Evolutionary conservation across 2,888 invertebrate genomes (phyloP), one percentile per base, ranked within the genome.

Genomic region (Parnassius orleans): DNA sequence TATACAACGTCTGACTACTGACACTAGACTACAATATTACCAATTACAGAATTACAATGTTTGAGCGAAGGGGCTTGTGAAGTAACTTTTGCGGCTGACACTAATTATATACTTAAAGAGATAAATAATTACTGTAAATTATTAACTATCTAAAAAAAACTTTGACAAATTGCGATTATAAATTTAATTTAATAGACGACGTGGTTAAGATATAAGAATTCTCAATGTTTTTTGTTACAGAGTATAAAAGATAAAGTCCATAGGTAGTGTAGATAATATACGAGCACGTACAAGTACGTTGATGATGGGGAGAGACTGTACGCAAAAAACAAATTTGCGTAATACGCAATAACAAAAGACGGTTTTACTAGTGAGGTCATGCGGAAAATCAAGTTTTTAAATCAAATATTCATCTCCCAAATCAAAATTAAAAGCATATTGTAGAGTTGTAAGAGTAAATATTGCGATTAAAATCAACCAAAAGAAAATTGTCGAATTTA

Each of bases 81-180:
- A 51, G 3, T 56, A 33, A 46, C 24, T 55, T 55, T 55, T 10
- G 33, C 47, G 12, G 7, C 14, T 14, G 19, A 52, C 51, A 15
- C 11, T 61, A 61, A 61, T 61, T 61, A 61, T 46, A 46, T 52
- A 56, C 52, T 51, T 51, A 33, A 43, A 50, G 33, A 50, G 9
- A 24, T 55, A 55, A 60, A 56, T 46, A 41, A 56, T 56, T 56
- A 50, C 52, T 33, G 46, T 33, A 56, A 61, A 56, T 61, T 46
- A 52, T 61, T 41, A 24, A 14, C 47, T 48, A 42, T 46, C 10
- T 5, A 48, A 48, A 50, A 50, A 55, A 43, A 42, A 61, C 1
- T 51, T n/a, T 51, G 60, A 61, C 60, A 60, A 55, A 55, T 60
- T 24, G 51, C 60, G 15, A 55, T 43, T 44, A 51, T 51, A 60